Evolutionary conservation across 2,888 invertebrate species (phyloP), one percentile per base, ranked within the genome.

Genomic region (Pseudolycoriella hygida): DNA sequence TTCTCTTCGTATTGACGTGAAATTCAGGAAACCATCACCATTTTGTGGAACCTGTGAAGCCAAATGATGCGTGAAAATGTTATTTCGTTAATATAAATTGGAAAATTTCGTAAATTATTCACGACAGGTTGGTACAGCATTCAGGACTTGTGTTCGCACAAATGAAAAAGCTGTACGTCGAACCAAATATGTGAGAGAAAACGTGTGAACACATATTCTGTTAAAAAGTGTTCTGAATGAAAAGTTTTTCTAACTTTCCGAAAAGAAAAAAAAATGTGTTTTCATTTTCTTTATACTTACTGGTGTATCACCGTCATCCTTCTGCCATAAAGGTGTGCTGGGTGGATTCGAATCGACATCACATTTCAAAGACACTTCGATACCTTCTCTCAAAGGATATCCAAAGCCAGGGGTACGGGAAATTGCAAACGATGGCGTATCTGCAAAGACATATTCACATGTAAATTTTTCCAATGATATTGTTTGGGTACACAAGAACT

Each of bases 261-360:
- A 25, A 25, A 25, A 25, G 25, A n/a, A n/a, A n/a, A n/a, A n/a
- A n/a, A n/a, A n/a, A n/a, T n/a, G 25, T 25, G 25, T 19, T 40
- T 40, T 40, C 12, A 18, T 19, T 40, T 40, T 12, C 18, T 40
- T 10, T 39, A 17, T 19, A 58, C 62, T 70, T 69, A 73, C 74
- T 53, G 72, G 69, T 37, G 70, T 69, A 48, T 67, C 67, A 19
- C 69, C 68, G 48, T 74, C 73, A 50, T 72, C 72, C 50, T 78
- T 69, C 55, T 85, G 78, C 90, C 90, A 90, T 56, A 82, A 72
- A 42, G 89, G 87, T 43, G 77, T 71, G 44, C 88, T 84, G 45
- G 81, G 77, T 15, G 93, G 93, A 69, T 92, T 90, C 55, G 92
- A 86, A 68, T 92, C 90, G 50, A 92, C 89, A 64, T 88, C 87